Conservation (phyloP, 92 coral and sea anemone species). For the Porites evermanni region DNA sequence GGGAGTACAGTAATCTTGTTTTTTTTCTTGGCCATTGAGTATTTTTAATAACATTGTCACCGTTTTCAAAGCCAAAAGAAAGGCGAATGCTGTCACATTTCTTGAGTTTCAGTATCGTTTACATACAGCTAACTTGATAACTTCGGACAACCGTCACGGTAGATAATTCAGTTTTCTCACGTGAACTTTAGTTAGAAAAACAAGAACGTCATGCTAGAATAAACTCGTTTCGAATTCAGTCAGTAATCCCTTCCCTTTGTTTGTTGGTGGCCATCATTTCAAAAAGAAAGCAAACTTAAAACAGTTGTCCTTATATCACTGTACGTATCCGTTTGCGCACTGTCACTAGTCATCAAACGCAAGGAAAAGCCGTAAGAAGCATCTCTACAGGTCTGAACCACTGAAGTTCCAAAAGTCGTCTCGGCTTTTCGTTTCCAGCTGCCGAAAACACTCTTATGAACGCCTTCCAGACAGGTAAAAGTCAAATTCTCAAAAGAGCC, state of each 20-base stretch:
- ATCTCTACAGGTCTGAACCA: too few species aligned
- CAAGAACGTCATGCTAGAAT: not conserved
- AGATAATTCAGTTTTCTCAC: not conserved
- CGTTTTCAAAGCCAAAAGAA: not conserved
- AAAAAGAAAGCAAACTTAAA: not conserved
- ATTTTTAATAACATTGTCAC: not conserved
- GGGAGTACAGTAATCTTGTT: too few species aligned
- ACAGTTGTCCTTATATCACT: not conserved
- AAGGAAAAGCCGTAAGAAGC: too few species aligned
- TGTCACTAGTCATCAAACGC: too few species aligned
- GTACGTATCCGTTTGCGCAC: too few species aligned
- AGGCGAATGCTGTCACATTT: not conserved
- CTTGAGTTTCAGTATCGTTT: too few species aligned
- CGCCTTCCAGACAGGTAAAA: too few species aligned
- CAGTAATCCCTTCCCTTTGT: not conserved
- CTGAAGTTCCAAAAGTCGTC: too few species aligned
- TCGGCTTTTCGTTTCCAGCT: too few species aligned
- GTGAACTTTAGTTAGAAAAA: conserved; percentile 6
- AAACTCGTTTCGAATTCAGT: not conserved
- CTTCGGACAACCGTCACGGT: too few species aligned
- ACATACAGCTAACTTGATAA: not conserved
- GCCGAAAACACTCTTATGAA: too few species aligned
- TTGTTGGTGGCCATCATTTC: not conserved
- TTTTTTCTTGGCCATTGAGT: not conserved
- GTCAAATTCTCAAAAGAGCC: too few species aligned